Base-by-base conservation (phyloP, 2,888 invertebrate species). In the Dinocampus coccinellae region DNA sequence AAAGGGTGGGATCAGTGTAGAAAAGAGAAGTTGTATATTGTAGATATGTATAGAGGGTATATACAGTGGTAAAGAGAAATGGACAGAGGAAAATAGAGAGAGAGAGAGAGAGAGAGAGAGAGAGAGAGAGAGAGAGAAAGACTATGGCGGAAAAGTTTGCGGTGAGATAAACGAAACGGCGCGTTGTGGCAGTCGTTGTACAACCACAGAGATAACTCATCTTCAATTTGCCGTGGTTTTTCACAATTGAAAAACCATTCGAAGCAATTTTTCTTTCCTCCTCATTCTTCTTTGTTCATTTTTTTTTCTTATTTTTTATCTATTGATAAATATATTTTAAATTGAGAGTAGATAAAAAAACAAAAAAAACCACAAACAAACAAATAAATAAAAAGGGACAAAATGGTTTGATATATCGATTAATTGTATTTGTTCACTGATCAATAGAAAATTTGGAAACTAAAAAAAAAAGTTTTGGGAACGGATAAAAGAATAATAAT, bases 101-200 rank as follows among this genome's bases (percentile, higher is more conserved):
- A n/a, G n/a, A n/a, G n/a, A n/a, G n/a, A n/a, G n/a, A n/a, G n/a
- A n/a, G n/a, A n/a, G n/a, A n/a, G n/a, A n/a, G 7, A 29, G 7
- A 29, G 7, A 29, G 7, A 29, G 29, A 29, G 7, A 29, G 3
- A 7, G 7, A 4, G 29, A 4, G 3, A 16, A 6, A 7, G 4
- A 47, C 16, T 47, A 47, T 47, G 26, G 11, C 47, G 29, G 47
- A 63, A 63, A 63, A 63, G 63, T 63, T 63, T 47, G 63, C 20
- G 47, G 26, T 22, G 47, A 47, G 63, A 63, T 63, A 63, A 63
- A 47, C 52, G 47, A 63, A 63, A 52, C 29, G 47, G 9, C 29
- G 16, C 39, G 57, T 36, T 20, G 22, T 65, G 53, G n/a, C 26
- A n/a, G 61, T 61, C 16, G 53, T 55, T n/a, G 33, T 16, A 58